A percentile compares a stretch with the other conserved stretches of the same genome.
Conservation (phyloP, 2,113 vertebrate genomes). For the Rallus limicola region DNA sequence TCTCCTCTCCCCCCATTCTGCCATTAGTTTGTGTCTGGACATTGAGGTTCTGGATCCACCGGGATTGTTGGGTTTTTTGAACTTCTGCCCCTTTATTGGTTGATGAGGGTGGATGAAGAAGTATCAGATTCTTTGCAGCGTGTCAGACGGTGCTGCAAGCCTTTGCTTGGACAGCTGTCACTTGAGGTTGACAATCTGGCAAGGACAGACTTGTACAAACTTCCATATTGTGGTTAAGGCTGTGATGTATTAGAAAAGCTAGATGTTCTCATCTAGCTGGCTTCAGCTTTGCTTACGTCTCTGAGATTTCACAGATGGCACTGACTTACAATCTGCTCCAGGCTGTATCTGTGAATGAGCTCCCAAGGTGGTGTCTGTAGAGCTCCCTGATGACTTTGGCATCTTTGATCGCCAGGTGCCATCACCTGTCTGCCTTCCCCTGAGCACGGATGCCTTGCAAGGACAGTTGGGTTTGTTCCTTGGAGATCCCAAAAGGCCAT, state of each 20-base stretch:
- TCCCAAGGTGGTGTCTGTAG: conserved; percentile 36
- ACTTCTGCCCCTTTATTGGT: background rate
- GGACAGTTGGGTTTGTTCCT: conserved; percentile 29
- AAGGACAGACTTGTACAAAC: conserved; percentile 46
- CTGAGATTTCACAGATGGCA: conserved; percentile 61
- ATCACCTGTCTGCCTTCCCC: conserved; percentile 35
- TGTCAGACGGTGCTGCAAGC: background rate
- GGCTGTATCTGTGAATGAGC: conserved; percentile 33
- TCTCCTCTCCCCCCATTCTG: background rate
- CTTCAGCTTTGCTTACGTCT: conserved; percentile 53
- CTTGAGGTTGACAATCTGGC: conserved; percentile 55
- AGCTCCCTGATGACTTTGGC: conserved; percentile 29
- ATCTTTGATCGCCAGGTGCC: conserved; percentile 58
- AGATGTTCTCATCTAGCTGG: conserved; percentile 61
- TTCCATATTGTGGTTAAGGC: conserved; percentile 59
- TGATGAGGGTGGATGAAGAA: background rate
- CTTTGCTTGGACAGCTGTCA: conserved; percentile 58
- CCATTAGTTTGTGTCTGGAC: background rate
- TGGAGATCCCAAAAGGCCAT: conserved; percentile 17
- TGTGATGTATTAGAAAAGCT: conserved; percentile 56
- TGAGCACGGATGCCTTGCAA: conserved; percentile 8
- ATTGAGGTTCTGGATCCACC: background rate
- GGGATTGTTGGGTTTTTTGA: background rate
- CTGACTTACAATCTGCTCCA: conserved; percentile 55
- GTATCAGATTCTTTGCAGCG: background rate